Evolutionary conservation across 2,888 invertebrate genomes (phyloP), one percentile per base, ranked within the genome.

Genomic region (Tenthredo mesomela): DNA sequence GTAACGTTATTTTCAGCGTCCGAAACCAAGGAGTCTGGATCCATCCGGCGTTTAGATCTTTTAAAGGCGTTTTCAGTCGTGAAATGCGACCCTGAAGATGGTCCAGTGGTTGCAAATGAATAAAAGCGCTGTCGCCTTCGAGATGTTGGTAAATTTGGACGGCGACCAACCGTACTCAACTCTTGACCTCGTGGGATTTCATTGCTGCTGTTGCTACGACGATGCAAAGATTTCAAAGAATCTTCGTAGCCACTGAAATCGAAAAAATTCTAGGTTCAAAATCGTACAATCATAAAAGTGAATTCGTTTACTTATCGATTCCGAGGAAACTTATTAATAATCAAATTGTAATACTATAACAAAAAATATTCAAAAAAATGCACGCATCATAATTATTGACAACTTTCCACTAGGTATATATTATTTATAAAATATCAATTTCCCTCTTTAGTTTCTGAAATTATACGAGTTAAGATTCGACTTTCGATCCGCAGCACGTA

Each of bases 191-290:
- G 87, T 82, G 90, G 85, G 21, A 87, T 88, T 15, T 86, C 89
- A 85, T 50, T 87, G 84, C 87, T 85, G 93, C 94, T 82, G 89
- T 90, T 88, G 21, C 40, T 73, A 92, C 94, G 86, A 92, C 95
- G 94, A 91, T 95, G 92, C 90, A 95, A 91, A 1, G 96, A 96
- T 91, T 97, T 97, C 65, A 97, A 93, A 0, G 97, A 97, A 90
- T 97, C 97, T 93, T 97, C 97, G 92, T 97, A 97, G 90, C 97
- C 97, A 93, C 96, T 96, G 89, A 92, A 90, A 89, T 88, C 50
- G 70, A 78, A 47, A 71, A 15, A 37, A 40, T 37, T 61, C 18
- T 29, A 0, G 15, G 25, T 78, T n/a, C 12, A n/a, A 37, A 29
- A 33, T 47, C 4, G 1, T 7, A 7, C 40, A 21, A 37, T 37